phyloP scores from a whole-genome alignment of 2,888 invertebrate species.

The Drosophila borborema region DNA sequence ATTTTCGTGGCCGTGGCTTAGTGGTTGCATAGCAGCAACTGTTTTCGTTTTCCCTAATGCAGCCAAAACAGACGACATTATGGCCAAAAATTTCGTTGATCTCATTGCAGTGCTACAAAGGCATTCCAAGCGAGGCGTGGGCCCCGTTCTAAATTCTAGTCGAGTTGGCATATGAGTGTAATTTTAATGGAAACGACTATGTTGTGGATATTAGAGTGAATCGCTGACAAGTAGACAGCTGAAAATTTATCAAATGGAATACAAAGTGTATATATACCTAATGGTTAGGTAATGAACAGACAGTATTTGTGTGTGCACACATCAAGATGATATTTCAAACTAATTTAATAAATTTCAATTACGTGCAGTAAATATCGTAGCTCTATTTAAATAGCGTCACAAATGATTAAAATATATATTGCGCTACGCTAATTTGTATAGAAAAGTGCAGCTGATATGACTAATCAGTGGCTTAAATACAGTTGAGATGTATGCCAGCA shows the following conservation, averaged over 20 bases:
- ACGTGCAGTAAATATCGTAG: too few relatives aligned
- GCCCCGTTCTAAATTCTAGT: constrained; percentile 21
- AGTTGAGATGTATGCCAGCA: too few relatives aligned
- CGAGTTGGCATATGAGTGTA: constrained; percentile 2
- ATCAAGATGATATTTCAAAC: neutral
- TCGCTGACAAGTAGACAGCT: neutral
- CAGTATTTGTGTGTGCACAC: neutral
- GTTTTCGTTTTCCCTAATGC: neutral
- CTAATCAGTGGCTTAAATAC: too few relatives aligned
- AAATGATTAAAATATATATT: too few relatives aligned
- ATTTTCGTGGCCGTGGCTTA: constrained; percentile 35
- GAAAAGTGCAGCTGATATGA: too few relatives aligned
- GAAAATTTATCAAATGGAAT: neutral
- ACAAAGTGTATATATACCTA: neutral
- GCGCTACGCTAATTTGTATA: too few relatives aligned
- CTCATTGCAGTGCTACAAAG: neutral
- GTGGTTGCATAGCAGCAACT: constrained; percentile 39
- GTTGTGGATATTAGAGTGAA: neutral
- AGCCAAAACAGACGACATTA: constrained; percentile 8
- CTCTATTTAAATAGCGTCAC: too few relatives aligned
- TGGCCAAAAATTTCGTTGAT: constrained; percentile 21
- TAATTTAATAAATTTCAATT: too few relatives aligned
- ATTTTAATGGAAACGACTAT: constrained; percentile 20
- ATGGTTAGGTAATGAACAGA: neutral
- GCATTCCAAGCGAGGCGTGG: neutral